Evolutionary conservation across 2,797 vertebrate species (phyloP), one percentile per base, ranked within the genome.

Genomic region (Sciurus carolinensis): DNA sequence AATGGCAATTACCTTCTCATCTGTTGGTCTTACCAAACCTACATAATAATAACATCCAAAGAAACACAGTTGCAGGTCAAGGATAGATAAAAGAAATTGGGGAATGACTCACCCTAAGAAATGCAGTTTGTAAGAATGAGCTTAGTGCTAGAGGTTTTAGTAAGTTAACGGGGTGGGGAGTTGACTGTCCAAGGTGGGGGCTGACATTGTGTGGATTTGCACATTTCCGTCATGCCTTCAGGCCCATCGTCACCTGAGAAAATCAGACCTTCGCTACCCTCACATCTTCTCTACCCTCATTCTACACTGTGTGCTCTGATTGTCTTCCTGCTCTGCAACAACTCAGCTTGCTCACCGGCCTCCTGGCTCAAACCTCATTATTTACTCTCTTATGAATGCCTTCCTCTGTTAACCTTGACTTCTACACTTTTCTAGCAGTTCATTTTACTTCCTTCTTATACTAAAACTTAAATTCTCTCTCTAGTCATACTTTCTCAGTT

Each of bases 391-490:
- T 84, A 44, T 28, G 11, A 91, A n/a, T 95, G 18, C 7, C 64
- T 92, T 95, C n/a, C 26, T 95, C 8, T 39, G 59, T 76, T 90
- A 12, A 30, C 0, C 14, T 36, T 54, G 57, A 76, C n/a, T 50
- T 66, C 87, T 30, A 64, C 22, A 85, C 20, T 76, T 79, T 69
- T 66, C 71, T 59, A 84, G n/a, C 28, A 77, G 42, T 73, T 88
- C n/a, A 39, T 59, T 88, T 91, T 77, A 28, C 42, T 85, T 81
- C 28, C 26, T 85, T 84, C 67, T 79, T 79, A 64, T 1, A 52
- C n/a, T 84, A 75, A 4, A 64, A 18, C 83, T 75, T 62, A n/a
- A 90, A 57, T 95, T 90, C 47, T 92, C 28, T 92, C 39, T 72
- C 14, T 54, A 50, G 50, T 28, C 39, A 17, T 28, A 30, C 7